phyloP scores from a whole-genome alignment of 2,797 vertebrate genomes.

The Gallinago solitaria region DNA sequence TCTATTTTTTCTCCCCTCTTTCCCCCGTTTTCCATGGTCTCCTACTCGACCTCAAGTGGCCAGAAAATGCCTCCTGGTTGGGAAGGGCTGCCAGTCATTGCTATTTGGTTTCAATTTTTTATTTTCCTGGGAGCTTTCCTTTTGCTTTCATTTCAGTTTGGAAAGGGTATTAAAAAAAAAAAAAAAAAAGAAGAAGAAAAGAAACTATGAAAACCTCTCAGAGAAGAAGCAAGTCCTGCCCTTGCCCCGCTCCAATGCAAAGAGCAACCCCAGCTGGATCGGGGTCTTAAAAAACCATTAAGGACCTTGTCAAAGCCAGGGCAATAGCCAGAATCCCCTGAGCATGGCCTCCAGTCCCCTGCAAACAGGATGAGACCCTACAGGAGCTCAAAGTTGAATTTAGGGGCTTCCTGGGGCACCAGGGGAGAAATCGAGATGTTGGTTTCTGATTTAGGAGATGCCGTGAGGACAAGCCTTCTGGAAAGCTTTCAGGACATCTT shows the following conservation, averaged over 20 bases:
- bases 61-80: background rate
- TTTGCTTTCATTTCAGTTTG: background rate
- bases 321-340: background rate
- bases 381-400: background rate
- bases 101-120: background rate
- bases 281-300: background rate
- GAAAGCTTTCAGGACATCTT: background rate
- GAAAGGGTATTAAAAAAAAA: background rate
- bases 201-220: background rate
- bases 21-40: accelerated
- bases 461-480: background rate
- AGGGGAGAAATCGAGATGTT: background rate
- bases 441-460: background rate
- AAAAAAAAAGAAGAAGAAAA: no score
- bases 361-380: no score
- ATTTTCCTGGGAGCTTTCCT: background rate
- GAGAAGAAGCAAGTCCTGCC: background rate
- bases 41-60: background rate
- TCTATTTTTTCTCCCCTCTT: accelerated
- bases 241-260: background rate
- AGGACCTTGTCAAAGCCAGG: background rate
- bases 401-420: background rate
- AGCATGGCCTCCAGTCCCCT: background rate
- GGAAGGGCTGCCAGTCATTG: accelerated
- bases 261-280: background rate